A percentile compares a stretch with the other conserved stretches of the same genome.
Evolutionary conservation across 2,113 vertebrate species (phyloP).

Genomic region (Atlantisia rogersi): DNA sequence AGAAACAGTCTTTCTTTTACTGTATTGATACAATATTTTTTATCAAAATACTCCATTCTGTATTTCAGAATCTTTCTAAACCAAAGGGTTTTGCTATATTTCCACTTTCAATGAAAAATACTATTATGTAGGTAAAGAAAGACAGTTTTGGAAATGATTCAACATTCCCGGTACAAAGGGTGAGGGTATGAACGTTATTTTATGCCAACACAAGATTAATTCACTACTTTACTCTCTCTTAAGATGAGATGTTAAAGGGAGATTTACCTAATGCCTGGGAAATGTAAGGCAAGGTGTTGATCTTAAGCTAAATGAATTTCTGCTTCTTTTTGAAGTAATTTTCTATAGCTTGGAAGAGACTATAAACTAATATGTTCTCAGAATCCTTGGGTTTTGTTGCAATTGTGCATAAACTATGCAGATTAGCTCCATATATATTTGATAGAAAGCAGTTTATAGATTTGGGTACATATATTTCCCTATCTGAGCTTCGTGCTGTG

Average conservation of each 20-base stretch:
- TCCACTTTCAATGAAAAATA: not conserved
- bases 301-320: not conserved
- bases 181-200: not conserved
- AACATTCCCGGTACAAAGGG: not conserved
- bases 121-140: not conserved
- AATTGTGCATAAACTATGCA: not conserved
- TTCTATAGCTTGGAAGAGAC: not conserved
- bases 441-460: not conserved
- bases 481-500: not conserved
- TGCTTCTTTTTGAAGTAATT: not conserved
- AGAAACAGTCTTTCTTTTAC: not conserved
- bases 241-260: not conserved
- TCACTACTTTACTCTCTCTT: not conserved
- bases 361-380: not conserved
- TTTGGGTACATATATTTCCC: not conserved
- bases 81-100: not conserved
- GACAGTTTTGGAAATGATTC: not conserved
- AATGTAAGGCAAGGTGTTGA: not conserved
- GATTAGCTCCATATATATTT: not conserved
- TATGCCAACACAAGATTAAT: not conserved
- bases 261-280: not conserved
- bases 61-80: not conserved
- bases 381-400: not conserved
- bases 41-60: not conserved
- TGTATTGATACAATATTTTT: not conserved